A percentile compares a stretch with the other conserved stretches of the same genome.
These are phyloP conservation scores for Brachyhypopomus gauderio DNA, from an alignment of 2,113 vertebrate species.

Conservation along the genomic window DNA sequence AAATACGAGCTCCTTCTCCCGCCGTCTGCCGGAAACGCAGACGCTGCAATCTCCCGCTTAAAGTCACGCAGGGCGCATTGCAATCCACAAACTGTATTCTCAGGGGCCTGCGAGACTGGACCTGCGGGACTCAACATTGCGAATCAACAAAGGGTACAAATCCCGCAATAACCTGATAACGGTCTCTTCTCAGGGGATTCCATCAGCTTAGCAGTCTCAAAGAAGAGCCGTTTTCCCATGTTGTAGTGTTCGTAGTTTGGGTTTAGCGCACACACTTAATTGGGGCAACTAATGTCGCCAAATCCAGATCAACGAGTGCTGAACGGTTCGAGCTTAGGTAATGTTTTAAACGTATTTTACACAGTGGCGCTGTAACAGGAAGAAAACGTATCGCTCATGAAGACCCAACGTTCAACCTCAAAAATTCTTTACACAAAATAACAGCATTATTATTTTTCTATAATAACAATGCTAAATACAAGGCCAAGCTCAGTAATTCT, in stretches of 20 bases:
- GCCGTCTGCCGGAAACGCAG: conserved; percentile 34
- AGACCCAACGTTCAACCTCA: too few species aligned
- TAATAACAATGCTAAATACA: too few species aligned
- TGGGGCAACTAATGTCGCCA: not conserved
- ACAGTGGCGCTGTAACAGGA: not conserved
- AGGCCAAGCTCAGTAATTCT: not conserved
- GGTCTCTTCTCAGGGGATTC: conserved; percentile 15
- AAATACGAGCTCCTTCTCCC: conserved; percentile 17
- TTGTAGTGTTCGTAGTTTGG: conserved; percentile 4
- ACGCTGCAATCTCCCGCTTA: conserved; percentile 15
- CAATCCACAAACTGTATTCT: conserved; percentile 5
- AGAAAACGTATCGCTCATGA: not conserved
- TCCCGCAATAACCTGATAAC: conserved; percentile 36
- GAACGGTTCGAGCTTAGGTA: not conserved
- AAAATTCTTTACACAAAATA: too few species aligned
- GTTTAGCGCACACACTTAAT: conserved; percentile 4
- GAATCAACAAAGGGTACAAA: conserved; percentile 32
- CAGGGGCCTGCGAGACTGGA: conserved; percentile 8
- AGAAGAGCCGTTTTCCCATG: conserved; percentile 22
- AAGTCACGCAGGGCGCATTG: not conserved
- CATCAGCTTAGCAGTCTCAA: conserved; percentile 29
- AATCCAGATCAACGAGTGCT: not conserved
- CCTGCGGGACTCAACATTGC: not conserved
- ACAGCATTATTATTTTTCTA: too few species aligned
- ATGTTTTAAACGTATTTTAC: not conserved